Conservation (phyloP, 2,888 invertebrate genomes). For the Himalopsyche anomala region DNA sequence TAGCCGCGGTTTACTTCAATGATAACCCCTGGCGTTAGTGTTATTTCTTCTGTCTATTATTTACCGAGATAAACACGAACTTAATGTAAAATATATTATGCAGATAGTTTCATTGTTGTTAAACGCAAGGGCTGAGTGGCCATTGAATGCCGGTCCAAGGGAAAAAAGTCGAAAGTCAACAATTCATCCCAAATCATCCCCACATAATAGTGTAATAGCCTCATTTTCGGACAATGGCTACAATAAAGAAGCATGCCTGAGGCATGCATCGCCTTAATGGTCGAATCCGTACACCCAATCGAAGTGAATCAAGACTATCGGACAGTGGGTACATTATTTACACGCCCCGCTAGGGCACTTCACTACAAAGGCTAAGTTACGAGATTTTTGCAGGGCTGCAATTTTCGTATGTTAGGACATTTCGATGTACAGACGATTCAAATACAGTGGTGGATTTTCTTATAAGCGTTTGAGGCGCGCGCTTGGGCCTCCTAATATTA, state of each 20-base stretch:
- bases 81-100: slow-evolving; percentile 62
- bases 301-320: neutral
- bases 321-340: slow-evolving; percentile 1
- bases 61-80: slow-evolving; percentile 57
- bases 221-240: slow-evolving; percentile 63
- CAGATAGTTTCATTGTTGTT: slow-evolving; percentile 58
- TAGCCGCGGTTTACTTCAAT: neutral
- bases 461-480: no score
- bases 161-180: slow-evolving; percentile 60
- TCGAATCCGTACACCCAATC: slow-evolving; percentile 27
- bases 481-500: no score
- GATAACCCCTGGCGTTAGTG: neutral
- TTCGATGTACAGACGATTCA: no score
- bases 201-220: slow-evolving; percentile 58
- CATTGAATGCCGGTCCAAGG: slow-evolving; percentile 54
- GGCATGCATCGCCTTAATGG: slow-evolving; percentile 37
- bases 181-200: slow-evolving; percentile 65
- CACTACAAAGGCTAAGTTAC: no score
- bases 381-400: no score
- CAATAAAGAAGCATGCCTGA: slow-evolving; percentile 58
- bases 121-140: slow-evolving; percentile 50
- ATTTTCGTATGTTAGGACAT: no score
- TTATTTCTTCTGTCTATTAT: slow-evolving; percentile 31
- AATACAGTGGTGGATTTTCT: no score
- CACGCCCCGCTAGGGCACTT: neutral